A percentile compares a stretch with the other conserved stretches of the same genome.
Evolutionary conservation across 1,140 invertebrate species (phyloP).

Genomic region (Scaptomyza graminum): DNA sequence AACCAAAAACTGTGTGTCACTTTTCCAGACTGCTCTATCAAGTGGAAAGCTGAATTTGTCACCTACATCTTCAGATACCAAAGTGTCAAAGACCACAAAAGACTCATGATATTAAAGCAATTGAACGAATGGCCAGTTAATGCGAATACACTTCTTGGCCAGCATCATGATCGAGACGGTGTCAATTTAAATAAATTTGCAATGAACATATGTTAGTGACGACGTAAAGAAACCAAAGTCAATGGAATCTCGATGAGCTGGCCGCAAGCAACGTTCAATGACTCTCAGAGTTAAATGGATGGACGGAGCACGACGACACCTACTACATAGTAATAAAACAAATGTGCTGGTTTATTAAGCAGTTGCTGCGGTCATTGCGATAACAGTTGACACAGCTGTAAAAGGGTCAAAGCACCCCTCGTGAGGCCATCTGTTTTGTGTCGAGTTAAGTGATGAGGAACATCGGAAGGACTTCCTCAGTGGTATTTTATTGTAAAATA

Average conservation of each 20-base stretch:
- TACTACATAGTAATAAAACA: background rate
- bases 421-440: background rate
- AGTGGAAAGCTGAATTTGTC: background rate
- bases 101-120: background rate
- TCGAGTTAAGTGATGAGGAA: too few relatives aligned
- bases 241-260: too few relatives aligned
- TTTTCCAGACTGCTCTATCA: background rate
- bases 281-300: background rate
- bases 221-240: too few relatives aligned
- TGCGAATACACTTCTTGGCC: too few relatives aligned
- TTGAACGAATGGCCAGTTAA: background rate
- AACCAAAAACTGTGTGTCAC: slow-evolving; percentile 1
- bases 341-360: slow-evolving; percentile 1
- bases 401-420: slow-evolving; percentile 2
- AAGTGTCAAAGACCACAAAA: background rate
- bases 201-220: background rate
- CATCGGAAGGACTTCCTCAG: background rate
- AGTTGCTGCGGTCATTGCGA: background rate
- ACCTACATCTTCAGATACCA: background rate
- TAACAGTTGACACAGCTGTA: slow-evolving; percentile 9
- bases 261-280: slow-evolving; percentile 2
- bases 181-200: background rate
- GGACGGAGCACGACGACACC: too few relatives aligned
- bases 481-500: too few relatives aligned
- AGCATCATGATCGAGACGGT: background rate